A percentile compares a stretch with the other conserved stretches of the same genome.
Conservation (phyloP, 1,140 invertebrate species). For the Camponotus pennsylvanicus region DNA sequence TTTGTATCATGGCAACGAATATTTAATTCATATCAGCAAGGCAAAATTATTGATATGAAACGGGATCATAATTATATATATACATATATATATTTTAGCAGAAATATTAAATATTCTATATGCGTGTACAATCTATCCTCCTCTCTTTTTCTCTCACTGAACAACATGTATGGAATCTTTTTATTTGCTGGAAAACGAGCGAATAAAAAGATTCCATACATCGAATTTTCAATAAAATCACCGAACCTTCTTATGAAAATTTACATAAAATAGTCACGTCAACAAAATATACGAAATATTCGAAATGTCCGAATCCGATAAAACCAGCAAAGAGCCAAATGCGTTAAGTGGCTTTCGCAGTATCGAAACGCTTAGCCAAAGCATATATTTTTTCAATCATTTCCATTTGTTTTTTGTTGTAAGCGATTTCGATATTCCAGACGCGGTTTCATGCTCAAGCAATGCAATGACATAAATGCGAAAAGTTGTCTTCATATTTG, state of each 20-base stretch:
- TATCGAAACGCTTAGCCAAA: slow-evolving; percentile 54
- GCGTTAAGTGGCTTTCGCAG: slow-evolving; percentile 51
- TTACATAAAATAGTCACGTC: slow-evolving; percentile 21
- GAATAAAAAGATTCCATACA: not conserved
- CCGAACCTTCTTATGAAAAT: not conserved
- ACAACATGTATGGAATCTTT: not conserved
- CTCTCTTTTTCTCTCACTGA: too few relatives aligned
- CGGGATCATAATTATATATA: slow-evolving; percentile 11
- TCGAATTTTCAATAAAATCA: not conserved
- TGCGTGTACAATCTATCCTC: too few relatives aligned
- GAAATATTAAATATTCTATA: slow-evolving; percentile 48
- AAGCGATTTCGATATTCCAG: slow-evolving; percentile 43
- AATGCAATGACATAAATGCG: slow-evolving; percentile 17
- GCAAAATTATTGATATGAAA: not conserved
- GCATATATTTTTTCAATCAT: slow-evolving; percentile 59
- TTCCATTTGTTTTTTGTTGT: slow-evolving; percentile 10
- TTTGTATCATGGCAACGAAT: slow-evolving; percentile 6
- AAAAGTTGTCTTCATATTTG: slow-evolving; percentile 9
- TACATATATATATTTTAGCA: not conserved
- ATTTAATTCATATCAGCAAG: slow-evolving; percentile 7
- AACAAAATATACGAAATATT: slow-evolving; percentile 1
- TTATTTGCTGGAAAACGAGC: not conserved
- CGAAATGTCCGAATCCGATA: not conserved
- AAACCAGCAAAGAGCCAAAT: slow-evolving; percentile 29
- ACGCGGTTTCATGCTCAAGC: slow-evolving; percentile 23